phyloP scores from a whole-genome alignment of 2,797 vertebrate species.

The Channallabes apus region DNA sequence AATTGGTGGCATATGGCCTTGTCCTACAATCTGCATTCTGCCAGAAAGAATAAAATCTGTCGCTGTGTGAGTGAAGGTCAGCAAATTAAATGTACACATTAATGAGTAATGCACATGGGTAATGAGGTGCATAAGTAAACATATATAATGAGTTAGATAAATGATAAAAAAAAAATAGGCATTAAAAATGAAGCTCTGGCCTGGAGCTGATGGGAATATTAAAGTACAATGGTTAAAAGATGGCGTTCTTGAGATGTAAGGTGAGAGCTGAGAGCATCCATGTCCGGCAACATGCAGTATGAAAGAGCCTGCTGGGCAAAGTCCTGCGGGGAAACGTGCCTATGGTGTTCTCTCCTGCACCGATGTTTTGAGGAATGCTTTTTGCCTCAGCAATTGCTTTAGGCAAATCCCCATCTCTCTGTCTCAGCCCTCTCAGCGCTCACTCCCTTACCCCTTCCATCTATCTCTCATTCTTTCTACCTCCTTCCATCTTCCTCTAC shows the following conservation, averaged over 20 bases:
- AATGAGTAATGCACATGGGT: constrained; percentile 47
- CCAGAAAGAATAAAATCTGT: constrained; percentile 70
- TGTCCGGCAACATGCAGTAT: constrained; percentile 70
- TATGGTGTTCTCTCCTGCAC: constrained; percentile 77
- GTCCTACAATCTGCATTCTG: constrained; percentile 63
- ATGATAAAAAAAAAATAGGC: constrained; percentile 3
- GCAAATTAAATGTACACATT: constrained; percentile 41
- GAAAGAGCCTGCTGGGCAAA: constrained; percentile 62
- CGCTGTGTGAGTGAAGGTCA: constrained; percentile 51
- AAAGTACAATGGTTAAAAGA: constrained; percentile 59
- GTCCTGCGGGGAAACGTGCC: constrained; percentile 68
- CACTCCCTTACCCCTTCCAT: constrained; percentile 58
- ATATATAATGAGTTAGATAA: constrained; percentile 32
- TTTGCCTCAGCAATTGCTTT: constrained; percentile 76
- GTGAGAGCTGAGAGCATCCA: constrained; percentile 61
- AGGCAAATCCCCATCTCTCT: constrained; percentile 68
- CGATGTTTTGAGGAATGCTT: constrained; percentile 74
- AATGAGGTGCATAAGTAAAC: constrained; percentile 46
- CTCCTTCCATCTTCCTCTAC: constrained; percentile 62
- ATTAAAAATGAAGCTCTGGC: constrained; percentile 16
- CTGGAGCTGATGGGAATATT: constrained; percentile 50
- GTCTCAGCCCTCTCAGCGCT: constrained; percentile 50
- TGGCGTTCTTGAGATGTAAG: constrained; percentile 59
- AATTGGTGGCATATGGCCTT: constrained; percentile 74
- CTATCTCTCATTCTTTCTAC: constrained; percentile 57